Conservation (phyloP, 2,888 invertebrate genomes). For the Meiosimyza platycephala region DNA sequence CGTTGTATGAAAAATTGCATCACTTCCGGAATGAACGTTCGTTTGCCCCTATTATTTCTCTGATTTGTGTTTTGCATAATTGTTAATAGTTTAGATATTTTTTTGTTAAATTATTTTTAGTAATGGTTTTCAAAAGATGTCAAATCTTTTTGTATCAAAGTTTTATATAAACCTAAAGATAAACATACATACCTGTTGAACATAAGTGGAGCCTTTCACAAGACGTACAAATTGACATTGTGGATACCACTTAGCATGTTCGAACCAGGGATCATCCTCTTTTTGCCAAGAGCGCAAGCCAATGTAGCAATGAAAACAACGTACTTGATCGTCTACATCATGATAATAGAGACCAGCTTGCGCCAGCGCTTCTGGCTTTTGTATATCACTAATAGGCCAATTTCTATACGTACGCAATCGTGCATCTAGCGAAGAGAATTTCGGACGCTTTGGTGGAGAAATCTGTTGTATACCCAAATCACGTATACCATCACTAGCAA, state of each 20-base stretch:
- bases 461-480: slow-evolving; percentile 70
- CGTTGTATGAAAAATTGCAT: no score
- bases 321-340: slow-evolving; percentile 77
- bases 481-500: slow-evolving; percentile 67
- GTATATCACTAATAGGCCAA: slow-evolving; percentile 83
- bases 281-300: slow-evolving; percentile 91
- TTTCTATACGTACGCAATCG: slow-evolving; percentile 77
- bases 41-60: no score
- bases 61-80: no score
- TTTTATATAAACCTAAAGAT: background rate
- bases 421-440: slow-evolving; percentile 76
- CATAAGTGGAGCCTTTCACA: slow-evolving; percentile 83
- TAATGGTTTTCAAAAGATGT: no score
- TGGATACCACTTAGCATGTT: slow-evolving; percentile 90
- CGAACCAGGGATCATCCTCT: slow-evolving; percentile 91
- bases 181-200: slow-evolving; percentile 68
- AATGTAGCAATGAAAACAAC: slow-evolving; percentile 95
- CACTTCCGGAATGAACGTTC: no score
- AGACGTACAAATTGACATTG: slow-evolving; percentile 85
- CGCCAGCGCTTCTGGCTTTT: slow-evolving; percentile 81
- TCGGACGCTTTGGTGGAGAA: slow-evolving; percentile 74
- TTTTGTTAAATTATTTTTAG: no score
- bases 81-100: no score
- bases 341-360: slow-evolving; percentile 92
- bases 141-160: no score